Percentiles rank a stretch among this genome's conserved stretches.
Conservation (phyloP, 2,888 invertebrate genomes). For the Myathropa florea region DNA sequence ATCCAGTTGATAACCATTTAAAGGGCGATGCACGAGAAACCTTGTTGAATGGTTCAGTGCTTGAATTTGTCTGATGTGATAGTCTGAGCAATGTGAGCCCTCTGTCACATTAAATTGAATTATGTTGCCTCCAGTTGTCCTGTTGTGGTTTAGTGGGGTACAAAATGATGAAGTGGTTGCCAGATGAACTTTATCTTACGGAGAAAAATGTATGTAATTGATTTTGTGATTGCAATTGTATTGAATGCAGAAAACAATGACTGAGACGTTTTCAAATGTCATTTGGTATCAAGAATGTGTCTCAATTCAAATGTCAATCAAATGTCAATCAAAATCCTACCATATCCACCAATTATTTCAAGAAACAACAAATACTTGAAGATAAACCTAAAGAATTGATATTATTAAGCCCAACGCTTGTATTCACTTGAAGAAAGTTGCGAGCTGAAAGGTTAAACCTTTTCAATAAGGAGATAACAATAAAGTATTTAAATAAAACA, state of each 20-base stretch:
- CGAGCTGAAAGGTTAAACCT: no score
- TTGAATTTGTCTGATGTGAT: conserved; percentile 28
- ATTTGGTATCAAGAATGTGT: no score
- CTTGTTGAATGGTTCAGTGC: not conserved
- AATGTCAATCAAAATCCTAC: no score
- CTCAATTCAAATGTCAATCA: no score
- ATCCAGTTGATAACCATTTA: conserved; percentile 21
- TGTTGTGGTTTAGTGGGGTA: not conserved
- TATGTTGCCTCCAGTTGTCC: conserved; percentile 42
- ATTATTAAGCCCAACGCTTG: no score
- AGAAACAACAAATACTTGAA: no score
- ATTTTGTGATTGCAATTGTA: not conserved
- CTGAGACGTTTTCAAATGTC: no score
- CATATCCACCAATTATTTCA: no score
- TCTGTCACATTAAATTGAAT: conserved; percentile 62
- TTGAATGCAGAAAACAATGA: not conserved
- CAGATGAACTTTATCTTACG: not conserved
- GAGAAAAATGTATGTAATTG: not conserved
- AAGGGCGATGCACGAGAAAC: conserved; percentile 10
- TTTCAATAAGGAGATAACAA: no score
- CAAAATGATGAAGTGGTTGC: conserved; percentile 12
- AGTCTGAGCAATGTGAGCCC: conserved; percentile 48
- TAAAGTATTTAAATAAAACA: no score
- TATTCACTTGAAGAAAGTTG: no score
- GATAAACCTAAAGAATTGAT: no score